A percentile compares a stretch with the other conserved stretches of the same genome.
Evolutionary conservation across 2,797 vertebrate genomes (phyloP).

Genomic region (Clarias pachynema): DNA sequence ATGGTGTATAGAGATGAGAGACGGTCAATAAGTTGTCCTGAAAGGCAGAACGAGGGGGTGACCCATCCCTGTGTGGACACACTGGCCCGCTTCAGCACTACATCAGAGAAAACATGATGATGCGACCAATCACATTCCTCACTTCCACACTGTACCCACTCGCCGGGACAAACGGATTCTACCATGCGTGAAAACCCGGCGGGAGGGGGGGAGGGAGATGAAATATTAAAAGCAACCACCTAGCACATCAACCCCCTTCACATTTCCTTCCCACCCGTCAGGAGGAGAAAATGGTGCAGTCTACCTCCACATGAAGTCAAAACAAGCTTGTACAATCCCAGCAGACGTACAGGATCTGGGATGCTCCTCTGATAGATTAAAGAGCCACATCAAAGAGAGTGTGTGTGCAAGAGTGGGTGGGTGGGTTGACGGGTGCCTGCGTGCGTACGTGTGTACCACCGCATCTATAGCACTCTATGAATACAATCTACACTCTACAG

Average conservation of each 20-base stretch:
- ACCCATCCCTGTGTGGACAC: constrained; percentile 57
- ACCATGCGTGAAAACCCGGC: constrained; percentile 37
- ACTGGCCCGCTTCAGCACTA: constrained; percentile 62
- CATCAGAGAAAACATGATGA: constrained; percentile 55
- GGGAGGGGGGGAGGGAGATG: constrained; percentile 44
- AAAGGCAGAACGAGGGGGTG: constrained; percentile 22
- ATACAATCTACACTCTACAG: not conserved
- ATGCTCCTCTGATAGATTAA: not conserved
- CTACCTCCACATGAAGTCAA: constrained; percentile 12
- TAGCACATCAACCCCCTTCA: not conserved
- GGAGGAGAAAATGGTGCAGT: constrained; percentile 48
- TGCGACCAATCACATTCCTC: constrained; percentile 44
- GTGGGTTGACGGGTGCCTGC: not conserved
- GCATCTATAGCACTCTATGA: not conserved
- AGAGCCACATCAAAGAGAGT: constrained; percentile 20
- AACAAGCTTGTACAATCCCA: constrained; percentile 15
- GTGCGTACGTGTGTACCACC: not conserved
- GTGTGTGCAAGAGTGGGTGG: constrained; percentile 1
- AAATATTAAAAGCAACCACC: constrained; percentile 36
- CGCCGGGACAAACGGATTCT: constrained; percentile 30
- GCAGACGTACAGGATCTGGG: not conserved
- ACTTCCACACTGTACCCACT: constrained; percentile 30
- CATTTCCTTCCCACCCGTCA: constrained; percentile 28
- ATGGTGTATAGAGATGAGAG: constrained; percentile 46
- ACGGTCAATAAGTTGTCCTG: constrained; percentile 37